phyloP scores from a whole-genome alignment of 2,797 vertebrate species.

The Peromyscus nudipes region DNA sequence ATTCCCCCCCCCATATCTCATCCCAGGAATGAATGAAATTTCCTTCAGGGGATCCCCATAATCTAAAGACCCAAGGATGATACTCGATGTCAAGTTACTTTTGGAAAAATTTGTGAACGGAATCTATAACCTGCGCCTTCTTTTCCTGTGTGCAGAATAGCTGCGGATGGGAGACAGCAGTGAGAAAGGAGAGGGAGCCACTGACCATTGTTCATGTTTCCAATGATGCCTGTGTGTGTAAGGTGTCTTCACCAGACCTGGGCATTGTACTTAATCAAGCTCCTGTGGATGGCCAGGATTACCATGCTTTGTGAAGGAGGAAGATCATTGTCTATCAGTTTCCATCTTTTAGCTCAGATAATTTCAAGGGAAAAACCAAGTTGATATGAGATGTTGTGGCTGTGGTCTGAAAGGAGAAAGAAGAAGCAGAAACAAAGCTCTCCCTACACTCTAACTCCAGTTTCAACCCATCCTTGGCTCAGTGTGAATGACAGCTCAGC shows the following conservation, averaged over 20 bases:
- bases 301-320: neutral
- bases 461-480: accelerated
- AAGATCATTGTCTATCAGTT: neutral
- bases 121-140: neutral
- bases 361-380: neutral
- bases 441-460: neutral
- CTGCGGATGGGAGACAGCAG: neutral
- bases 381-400: neutral
- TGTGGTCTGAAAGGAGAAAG: neutral
- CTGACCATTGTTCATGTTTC: accelerated
- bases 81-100: neutral
- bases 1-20: neutral
- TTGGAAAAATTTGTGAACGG: neutral
- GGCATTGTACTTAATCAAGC: no score
- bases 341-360: neutral
- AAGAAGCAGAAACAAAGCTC: neutral
- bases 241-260: neutral
- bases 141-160: neutral
- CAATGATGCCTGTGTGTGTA: neutral
- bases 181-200: neutral
- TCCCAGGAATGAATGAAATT: neutral
- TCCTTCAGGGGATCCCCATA: neutral
- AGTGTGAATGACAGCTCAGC: neutral
- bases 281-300: neutral
- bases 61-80: neutral